Conservation (phyloP, 2,797 vertebrate species). For the Fringilla coelebs region DNA sequence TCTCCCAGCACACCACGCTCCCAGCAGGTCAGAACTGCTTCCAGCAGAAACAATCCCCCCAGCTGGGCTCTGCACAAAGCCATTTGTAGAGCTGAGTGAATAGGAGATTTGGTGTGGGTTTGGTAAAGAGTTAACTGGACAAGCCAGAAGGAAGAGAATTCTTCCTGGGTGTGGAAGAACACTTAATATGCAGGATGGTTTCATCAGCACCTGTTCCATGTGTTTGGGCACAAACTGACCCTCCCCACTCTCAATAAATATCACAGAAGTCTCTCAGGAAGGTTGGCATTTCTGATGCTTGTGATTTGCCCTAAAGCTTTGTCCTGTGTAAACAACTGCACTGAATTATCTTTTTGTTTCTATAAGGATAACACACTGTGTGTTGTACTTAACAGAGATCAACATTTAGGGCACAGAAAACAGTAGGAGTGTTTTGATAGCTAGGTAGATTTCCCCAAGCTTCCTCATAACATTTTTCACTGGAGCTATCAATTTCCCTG, state of each 20-base stretch:
- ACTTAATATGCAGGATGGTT: neutral
- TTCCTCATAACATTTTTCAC: constrained; percentile 51
- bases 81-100: neutral
- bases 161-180: no score
- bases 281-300: constrained; percentile 21
- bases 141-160: neutral
- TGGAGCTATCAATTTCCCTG: constrained; percentile 59
- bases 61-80: neutral
- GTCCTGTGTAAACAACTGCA: constrained; percentile 55
- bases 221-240: neutral
- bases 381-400: constrained; percentile 54
- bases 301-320: constrained; percentile 16
- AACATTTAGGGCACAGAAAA: constrained; percentile 55
- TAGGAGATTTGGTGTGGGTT: neutral
- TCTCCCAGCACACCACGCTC: fast-evolving
- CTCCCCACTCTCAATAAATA: neutral
- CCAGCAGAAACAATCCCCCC: neutral
- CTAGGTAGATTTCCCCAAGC: constrained; percentile 38
- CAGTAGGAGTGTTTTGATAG: constrained; percentile 68
- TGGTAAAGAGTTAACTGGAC: neutral
- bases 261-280: neutral
- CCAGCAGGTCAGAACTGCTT: neutral
- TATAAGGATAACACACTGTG: constrained; percentile 59
- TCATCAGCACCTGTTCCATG: neutral
- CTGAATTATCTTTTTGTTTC: constrained; percentile 64